phyloP scores from a whole-genome alignment of 2,888 invertebrate species.

The Habrosyne pyritoides region DNA sequence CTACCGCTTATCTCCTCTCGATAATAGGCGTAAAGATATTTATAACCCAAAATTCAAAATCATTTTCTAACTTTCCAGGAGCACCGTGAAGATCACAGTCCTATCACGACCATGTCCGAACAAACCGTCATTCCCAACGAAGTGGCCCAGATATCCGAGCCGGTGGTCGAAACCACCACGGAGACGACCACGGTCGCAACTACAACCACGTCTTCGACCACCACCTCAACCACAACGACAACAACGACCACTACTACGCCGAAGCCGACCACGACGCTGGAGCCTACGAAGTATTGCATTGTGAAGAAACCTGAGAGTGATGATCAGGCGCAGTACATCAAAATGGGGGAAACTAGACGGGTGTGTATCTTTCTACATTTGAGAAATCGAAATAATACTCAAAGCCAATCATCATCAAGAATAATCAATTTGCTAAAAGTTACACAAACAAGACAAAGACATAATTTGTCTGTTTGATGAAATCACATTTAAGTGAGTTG shows the following conservation, averaged over 20 bases:
- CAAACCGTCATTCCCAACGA: slow-evolving; percentile 71
- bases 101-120: slow-evolving; percentile 75
- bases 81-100: slow-evolving; percentile 62
- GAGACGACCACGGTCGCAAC: slow-evolving; percentile 60
- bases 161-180: slow-evolving; percentile 62
- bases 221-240: slow-evolving; percentile 69
- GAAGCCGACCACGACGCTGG: slow-evolving; percentile 83
- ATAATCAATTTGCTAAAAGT: no score
- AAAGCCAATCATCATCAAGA: no score
- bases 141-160: slow-evolving; percentile 72
- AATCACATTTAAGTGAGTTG: no score
- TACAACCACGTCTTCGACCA: slow-evolving; percentile 49
- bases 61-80: slow-evolving; percentile 45
- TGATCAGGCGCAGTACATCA: slow-evolving; percentile 89
- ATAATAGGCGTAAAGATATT: no score
- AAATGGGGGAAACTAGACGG: slow-evolving; percentile 93
- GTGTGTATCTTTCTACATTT: slow-evolving; percentile 82
- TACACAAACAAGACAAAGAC: no score
- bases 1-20: no score
- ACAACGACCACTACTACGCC: slow-evolving; percentile 79
- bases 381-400: no score
- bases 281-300: slow-evolving; percentile 88
- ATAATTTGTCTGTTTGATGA: no score
- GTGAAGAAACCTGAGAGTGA: slow-evolving; percentile 92
- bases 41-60: neutral